Conservation (phyloP, 2,113 vertebrate genomes). For the Falcunculus frontatus region DNA sequence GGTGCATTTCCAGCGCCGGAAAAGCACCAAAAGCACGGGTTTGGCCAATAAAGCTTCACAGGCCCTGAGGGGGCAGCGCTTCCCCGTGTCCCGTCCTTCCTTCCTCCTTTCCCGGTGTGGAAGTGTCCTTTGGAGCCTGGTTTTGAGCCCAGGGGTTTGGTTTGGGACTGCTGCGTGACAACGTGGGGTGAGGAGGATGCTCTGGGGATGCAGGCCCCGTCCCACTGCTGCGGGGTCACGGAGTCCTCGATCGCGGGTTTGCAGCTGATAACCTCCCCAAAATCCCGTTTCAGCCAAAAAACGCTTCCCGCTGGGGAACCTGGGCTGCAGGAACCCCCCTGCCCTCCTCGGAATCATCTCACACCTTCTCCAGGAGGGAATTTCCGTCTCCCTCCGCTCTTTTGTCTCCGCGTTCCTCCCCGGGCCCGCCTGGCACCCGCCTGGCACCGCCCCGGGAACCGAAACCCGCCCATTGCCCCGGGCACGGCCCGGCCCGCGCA, state of each 20-base stretch:
- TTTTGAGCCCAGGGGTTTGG: neutral
- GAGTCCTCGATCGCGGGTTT: neutral
- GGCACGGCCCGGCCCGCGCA: neutral
- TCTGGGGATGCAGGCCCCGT: neutral
- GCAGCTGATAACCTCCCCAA: fast-evolving
- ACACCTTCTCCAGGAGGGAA: neutral
- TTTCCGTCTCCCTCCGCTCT: neutral
- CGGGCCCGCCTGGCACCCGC: neutral
- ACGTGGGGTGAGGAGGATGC: neutral
- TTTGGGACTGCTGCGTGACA: neutral
- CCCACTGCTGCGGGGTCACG: neutral
- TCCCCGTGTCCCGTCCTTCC: neutral
- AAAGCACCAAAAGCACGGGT: neutral
- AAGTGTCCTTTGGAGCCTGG: neutral
- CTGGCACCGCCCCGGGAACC: neutral
- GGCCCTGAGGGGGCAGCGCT: neutral
- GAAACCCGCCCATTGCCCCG: neutral
- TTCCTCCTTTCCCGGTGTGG: fast-evolving
- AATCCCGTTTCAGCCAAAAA: too few relatives aligned
- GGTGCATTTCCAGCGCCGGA: neutral
- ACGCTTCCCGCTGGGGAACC: too few relatives aligned
- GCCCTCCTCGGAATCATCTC: neutral
- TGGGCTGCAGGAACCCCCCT: neutral
- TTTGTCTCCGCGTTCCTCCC: neutral
- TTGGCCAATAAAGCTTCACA: neutral